Conservation (phyloP, 2,888 invertebrate species). For the Altica lythri region DNA sequence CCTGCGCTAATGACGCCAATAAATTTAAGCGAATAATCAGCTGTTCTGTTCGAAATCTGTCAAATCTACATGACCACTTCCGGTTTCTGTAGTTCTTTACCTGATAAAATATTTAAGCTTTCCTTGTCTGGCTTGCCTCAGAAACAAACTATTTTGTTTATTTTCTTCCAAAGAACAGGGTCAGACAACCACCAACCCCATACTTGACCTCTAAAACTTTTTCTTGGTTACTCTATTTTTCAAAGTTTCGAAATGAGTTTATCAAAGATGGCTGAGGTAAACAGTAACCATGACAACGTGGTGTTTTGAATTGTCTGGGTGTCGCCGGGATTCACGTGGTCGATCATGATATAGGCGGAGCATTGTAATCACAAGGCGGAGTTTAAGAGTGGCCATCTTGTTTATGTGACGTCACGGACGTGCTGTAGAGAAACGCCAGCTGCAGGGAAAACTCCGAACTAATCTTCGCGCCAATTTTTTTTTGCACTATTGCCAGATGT, state of each 20-base stretch:
- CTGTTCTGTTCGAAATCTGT: no score
- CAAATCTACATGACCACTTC: no score
- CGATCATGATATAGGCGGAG: conserved; percentile 40
- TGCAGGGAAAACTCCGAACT: conserved; percentile 14
- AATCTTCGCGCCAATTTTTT: conserved; percentile 32
- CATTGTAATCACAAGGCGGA: conserved; percentile 37
- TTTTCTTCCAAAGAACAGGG: no score
- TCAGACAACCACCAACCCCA: no score
- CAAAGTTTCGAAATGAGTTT: conserved; percentile 26
- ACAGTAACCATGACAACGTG: conserved; percentile 49
- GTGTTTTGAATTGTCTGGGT: conserved; percentile 38
- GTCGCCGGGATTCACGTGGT: conserved; percentile 43
- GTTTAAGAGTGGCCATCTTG: conserved; percentile 39
- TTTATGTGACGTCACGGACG: conserved; percentile 15
- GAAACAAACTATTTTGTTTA: no score
- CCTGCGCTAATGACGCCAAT: no score
- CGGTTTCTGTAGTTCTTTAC: no score
- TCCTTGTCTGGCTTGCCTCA: no score
- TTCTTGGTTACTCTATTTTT: conserved; percentile 20
- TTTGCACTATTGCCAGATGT: conserved; percentile 16
- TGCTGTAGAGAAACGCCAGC: conserved; percentile 33
- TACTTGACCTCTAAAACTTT: conserved; percentile 19
- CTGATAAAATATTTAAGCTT: no score
- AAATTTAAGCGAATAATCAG: no score
- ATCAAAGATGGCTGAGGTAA: conserved; percentile 46